phyloP scores from a whole-genome alignment of 2,797 vertebrate genomes.

The Sebastes iracundus region DNA sequence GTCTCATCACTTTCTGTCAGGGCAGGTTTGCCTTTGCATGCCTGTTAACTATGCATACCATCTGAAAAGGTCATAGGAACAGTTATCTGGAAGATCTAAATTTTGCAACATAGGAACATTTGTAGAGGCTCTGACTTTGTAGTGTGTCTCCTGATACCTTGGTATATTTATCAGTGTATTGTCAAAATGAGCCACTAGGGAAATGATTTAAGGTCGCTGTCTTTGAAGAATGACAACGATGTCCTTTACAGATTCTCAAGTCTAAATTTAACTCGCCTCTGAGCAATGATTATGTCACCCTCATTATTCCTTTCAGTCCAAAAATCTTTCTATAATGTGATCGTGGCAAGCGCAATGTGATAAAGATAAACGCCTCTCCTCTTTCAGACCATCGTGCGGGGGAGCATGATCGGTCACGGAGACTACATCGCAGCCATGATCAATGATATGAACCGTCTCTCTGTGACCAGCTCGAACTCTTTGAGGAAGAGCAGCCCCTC shows the following conservation, averaged over 20 bases:
- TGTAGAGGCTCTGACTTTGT: conserved; percentile 7
- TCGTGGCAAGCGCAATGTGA: conserved; percentile 33
- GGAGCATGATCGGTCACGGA: conserved; percentile 91
- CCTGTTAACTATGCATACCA: conserved; percentile 10
- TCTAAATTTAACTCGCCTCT: conserved; percentile 75
- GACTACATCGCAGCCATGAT: conserved; percentile 95
- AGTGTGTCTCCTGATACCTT: conserved; percentile 10
- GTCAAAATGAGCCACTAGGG: conserved; percentile 37
- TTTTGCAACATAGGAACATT: conserved; percentile 2
- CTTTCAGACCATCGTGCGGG: conserved; percentile 93
- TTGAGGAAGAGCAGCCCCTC: conserved; percentile 92
- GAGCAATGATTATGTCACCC: conserved; percentile 63
- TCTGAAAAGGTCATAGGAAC: conserved; percentile 10
- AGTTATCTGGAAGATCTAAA: background rate
- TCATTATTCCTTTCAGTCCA: conserved; percentile 54
- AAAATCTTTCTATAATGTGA: conserved; percentile 52
- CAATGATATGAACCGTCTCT: conserved; percentile 95
- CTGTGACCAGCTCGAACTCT: conserved; percentile 98
- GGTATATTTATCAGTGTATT: conserved; percentile 50
- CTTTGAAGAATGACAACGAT: conserved; percentile 68
- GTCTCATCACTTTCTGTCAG: conserved; percentile 50
- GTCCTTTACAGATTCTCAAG: conserved; percentile 61
- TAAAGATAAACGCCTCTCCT: conserved; percentile 50
- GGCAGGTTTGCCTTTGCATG: conserved; percentile 43
- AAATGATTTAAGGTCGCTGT: conserved; percentile 38